Conservation (phyloP, 2,113 vertebrate genomes). For the Centropus unirufus region DNA sequence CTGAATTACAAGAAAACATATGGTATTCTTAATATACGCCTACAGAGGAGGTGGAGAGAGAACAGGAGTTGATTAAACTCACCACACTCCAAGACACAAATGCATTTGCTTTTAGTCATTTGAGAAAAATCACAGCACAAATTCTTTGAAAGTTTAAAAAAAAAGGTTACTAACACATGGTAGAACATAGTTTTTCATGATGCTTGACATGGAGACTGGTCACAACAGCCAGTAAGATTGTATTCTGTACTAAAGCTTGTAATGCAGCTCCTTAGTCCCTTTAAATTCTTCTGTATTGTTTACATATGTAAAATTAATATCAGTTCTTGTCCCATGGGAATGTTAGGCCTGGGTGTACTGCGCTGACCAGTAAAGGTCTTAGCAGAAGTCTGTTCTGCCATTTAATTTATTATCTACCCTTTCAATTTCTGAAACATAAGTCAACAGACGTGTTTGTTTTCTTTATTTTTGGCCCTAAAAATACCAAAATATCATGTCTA, state of each 20-base stretch:
- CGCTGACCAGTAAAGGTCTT: neutral
- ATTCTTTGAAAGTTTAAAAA: neutral
- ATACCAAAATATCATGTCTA: no score
- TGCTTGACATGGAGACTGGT: neutral
- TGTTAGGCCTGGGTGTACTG: neutral
- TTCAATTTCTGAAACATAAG: neutral
- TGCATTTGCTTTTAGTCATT: neutral
- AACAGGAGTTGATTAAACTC: neutral
- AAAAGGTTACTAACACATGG: neutral
- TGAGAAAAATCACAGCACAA: neutral
- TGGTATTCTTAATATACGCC: neutral
- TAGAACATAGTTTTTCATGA: neutral
- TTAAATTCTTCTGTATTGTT: neutral
- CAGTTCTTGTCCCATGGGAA: neutral
- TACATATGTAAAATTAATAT: neutral
- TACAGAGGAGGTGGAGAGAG: neutral
- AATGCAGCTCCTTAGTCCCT: neutral
- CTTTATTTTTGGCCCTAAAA: conserved; percentile 36
- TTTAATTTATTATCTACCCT: neutral
- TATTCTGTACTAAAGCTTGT: neutral
- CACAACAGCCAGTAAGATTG: neutral
- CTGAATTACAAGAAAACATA: neutral
- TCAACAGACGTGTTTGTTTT: neutral
- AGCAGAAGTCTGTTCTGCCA: neutral
- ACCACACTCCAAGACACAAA: neutral